A percentile compares a stretch with the other conserved stretches of the same genome.
Evolutionary conservation across 1,140 invertebrate species (phyloP).

Genomic region (Lepidurus apus): DNA sequence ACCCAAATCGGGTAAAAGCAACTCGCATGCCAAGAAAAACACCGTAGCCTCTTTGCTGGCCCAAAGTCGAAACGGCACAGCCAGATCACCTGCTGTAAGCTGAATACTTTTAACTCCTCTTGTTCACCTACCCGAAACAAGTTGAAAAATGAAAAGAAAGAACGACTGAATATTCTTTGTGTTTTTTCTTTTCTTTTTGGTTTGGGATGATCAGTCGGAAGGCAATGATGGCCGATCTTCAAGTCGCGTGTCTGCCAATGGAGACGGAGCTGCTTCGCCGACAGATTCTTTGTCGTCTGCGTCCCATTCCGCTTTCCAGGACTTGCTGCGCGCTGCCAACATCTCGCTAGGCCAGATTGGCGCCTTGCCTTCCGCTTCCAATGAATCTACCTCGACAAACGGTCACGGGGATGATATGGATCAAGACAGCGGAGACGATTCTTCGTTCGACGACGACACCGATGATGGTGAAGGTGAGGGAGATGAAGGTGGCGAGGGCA

Average conservation of each 20-base stretch:
- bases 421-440: constrained; percentile 50
- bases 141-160: no score
- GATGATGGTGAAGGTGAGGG: constrained; percentile 40
- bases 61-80: constrained; percentile 56
- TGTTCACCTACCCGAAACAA: neutral
- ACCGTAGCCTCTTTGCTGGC: constrained; percentile 79
- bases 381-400: constrained; percentile 19
- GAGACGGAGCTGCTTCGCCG: neutral
- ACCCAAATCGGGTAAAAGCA: neutral
- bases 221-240: constrained; percentile 12
- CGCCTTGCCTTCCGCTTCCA: constrained; percentile 14
- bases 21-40: constrained; percentile 68
- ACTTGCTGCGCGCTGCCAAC: constrained; percentile 34
- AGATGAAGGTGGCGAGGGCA: constrained; percentile 35
- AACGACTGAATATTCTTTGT: no score
- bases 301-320: constrained; percentile 31
- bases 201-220: neutral
- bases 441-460: constrained; percentile 40
- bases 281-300: constrained; percentile 8
- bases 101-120: neutral
- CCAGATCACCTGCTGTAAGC: constrained; percentile 7
- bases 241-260: neutral
- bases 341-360: constrained; percentile 29
- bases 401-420: constrained; percentile 6
- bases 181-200: neutral